A percentile compares a stretch with the other conserved stretches of the same genome.
phyloP scores from a whole-genome alignment of 2,888 invertebrate species.

The Bombylius major region DNA sequence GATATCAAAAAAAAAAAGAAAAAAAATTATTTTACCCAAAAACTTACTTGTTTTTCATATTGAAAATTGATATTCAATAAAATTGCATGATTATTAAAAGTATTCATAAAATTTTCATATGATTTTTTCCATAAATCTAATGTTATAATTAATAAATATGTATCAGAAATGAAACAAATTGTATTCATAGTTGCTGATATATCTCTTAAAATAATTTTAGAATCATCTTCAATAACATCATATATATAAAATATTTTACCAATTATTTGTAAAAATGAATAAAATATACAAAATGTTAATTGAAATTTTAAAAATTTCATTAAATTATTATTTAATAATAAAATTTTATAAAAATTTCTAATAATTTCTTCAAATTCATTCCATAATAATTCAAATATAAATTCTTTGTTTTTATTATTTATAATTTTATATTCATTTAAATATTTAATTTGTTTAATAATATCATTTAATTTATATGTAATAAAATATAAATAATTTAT shows the following conservation, averaged over 20 bases:
- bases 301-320: not conserved
- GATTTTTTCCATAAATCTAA: not conserved
- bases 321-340: not conserved
- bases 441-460: not conserved
- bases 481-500: not conserved
- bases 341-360: not conserved
- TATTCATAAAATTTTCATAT: not conserved
- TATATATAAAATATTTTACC: not conserved
- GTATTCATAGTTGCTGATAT: not conserved
- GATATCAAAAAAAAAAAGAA: too few relatives aligned
- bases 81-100: not conserved
- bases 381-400: not conserved
- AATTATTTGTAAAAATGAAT: not conserved
- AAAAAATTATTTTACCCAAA: not conserved
- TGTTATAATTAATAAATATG: not conserved
- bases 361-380: not conserved
- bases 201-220: not conserved
- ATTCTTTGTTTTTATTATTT: too few relatives aligned
- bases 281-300: not conserved
- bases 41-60: constrained; percentile 1
- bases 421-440: not conserved
- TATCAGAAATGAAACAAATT: not conserved
- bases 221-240: not conserved
- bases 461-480: not conserved
- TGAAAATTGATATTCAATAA: not conserved